phyloP scores from a whole-genome alignment of 2,113 vertebrate species.

The Rhinolophus sinicus region DNA sequence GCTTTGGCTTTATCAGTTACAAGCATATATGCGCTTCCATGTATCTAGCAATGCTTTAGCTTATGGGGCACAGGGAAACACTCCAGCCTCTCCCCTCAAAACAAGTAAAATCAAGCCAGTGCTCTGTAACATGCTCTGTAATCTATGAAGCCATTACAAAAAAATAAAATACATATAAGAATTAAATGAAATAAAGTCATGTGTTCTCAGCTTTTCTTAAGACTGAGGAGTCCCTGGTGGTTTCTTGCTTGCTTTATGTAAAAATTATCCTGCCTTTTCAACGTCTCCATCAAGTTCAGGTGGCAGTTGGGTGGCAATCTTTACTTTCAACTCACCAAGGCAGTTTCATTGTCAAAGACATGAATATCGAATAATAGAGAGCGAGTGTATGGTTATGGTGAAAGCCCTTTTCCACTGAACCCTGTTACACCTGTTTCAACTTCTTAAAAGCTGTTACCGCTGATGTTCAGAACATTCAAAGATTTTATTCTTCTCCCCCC shows the following conservation, averaged over 20 bases:
- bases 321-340: neutral
- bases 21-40: accelerated
- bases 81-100: neutral
- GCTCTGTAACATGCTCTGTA: neutral
- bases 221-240: neutral
- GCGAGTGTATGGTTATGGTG: neutral
- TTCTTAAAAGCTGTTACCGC: neutral
- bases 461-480: neutral
- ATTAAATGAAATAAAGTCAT: neutral
- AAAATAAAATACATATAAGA: neutral
- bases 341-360: neutral
- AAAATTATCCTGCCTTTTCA: neutral
- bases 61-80: neutral
- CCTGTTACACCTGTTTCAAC: neutral
- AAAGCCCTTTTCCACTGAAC: neutral
- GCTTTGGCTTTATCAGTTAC: neutral
- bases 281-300: neutral
- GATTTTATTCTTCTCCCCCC: neutral
- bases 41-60: no score
- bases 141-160: neutral
- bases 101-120: neutral
- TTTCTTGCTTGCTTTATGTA: neutral
- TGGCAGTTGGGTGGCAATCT: neutral
- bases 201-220: neutral
- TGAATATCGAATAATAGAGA: neutral